Conservation (phyloP, 2,888 invertebrate genomes). For the Diachrysia chrysitis region DNA sequence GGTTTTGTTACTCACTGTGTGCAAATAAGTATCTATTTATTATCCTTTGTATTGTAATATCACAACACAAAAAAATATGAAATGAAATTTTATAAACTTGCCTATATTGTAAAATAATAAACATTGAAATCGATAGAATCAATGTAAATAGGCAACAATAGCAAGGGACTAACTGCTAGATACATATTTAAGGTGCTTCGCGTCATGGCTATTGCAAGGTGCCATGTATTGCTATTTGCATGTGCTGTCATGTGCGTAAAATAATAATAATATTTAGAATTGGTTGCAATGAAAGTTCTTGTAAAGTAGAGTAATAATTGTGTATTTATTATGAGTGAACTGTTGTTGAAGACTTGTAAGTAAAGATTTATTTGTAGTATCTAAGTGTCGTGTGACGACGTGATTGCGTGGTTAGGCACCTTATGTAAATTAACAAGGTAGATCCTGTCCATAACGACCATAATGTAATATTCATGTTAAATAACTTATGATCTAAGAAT, state of each 20-base stretch:
- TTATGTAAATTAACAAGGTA: constrained; percentile 36
- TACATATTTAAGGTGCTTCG: constrained; percentile 63
- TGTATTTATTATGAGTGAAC: constrained; percentile 65
- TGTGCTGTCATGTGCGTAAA: constrained; percentile 51
- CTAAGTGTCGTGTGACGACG: constrained; percentile 46
- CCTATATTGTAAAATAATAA: constrained; percentile 45
- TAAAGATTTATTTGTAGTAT: constrained; percentile 49
- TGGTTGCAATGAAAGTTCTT: constrained; percentile 54
- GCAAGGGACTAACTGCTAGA: constrained; percentile 38
- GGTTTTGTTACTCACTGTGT: not conserved
- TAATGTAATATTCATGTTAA: constrained; percentile 18
- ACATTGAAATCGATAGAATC: constrained; percentile 58
- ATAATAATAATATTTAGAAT: constrained; percentile 37
- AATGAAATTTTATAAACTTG: constrained; percentile 18
- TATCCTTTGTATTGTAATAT: too few relatives aligned
- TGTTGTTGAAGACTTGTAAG: constrained; percentile 58
- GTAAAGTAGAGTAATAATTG: constrained; percentile 60
- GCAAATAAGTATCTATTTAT: constrained; percentile 1
- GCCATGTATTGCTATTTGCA: too few relatives aligned
- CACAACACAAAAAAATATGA: too few relatives aligned
- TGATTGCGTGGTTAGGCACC: constrained; percentile 40
- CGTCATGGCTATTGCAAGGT: constrained; percentile 62
- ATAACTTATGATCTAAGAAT: constrained; percentile 26
- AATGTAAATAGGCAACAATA: constrained; percentile 40
- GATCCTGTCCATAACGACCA: constrained; percentile 34